Evolutionary conservation across 1,140 invertebrate species (phyloP), one percentile per base, ranked within the genome.

Genomic region (Lepeophtheirus salmonis): DNA sequence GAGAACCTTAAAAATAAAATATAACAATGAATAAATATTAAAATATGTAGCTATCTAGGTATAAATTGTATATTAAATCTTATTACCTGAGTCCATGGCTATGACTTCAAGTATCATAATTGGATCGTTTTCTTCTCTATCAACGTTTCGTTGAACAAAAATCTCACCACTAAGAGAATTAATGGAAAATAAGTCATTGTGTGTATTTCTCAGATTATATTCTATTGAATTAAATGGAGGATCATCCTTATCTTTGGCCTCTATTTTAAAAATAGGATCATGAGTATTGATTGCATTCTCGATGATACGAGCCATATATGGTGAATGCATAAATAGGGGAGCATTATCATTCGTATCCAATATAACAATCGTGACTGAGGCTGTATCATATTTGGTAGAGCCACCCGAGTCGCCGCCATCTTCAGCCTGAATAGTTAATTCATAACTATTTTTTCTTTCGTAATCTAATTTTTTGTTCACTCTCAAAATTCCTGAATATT

Each of bases 281-380:
- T 87, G 77, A 61, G 83, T 78, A 1, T 57, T 63, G 0, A 58
- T 56, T 50, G 65, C 64, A 67, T 90, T 89, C 73, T 96, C 91
- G 78, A 87, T 83, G n/a, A 95, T 84, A 67, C 87, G 83, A 0
- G 87, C 86, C 60, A 87, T 70, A 69, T 95, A 95, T 0, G 88
- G 87, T 0, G 87, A 91, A 71, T 87, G 83, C 30, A 87, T 71
- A 69, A 97, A 96, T 0, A 85, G 82, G 1, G 91, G 91, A 4
- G 86, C 80, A 68, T 91, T 91, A 73, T 97, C 92, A 71, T 97
- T 96, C 64, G 96, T 84, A 72, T 97, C 91, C 21, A 82, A 78
- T 2, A 98, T 80, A 3, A 66, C 68, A 26, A 82, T 75, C 25
- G 71, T 66, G n/a, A 81, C 73, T 23, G 71, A 71, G 13, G 86